phyloP scores from a whole-genome alignment of 2,888 invertebrate genomes.

The Andrena flavipes region DNA sequence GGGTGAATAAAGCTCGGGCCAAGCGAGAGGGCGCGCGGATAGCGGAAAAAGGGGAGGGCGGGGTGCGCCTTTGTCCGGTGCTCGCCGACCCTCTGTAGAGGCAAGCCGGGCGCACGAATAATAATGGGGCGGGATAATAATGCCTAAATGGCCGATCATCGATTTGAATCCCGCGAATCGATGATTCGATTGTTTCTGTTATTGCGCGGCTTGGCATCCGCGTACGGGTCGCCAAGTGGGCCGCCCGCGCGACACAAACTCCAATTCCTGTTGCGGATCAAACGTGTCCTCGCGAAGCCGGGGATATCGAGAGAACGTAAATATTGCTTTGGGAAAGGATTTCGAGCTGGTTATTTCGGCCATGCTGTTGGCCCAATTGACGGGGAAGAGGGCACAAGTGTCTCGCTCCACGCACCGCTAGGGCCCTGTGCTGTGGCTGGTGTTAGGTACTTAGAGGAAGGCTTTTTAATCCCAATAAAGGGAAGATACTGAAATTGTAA shows the following conservation, averaged over 20 bases:
- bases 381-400: background rate
- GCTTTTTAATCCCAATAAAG: no score
- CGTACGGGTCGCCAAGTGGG: conserved; percentile 39
- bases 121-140: conserved; percentile 73
- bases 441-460: no score
- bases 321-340: conserved; percentile 28
- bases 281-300: conserved; percentile 33
- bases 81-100: conserved; percentile 5
- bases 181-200: conserved; percentile 78
- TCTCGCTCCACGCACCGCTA: background rate
- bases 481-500: no score
- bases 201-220: conserved; percentile 65
- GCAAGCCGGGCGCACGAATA: conserved; percentile 46
- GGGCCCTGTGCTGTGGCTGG: background rate
- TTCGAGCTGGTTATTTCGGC: conserved; percentile 6
- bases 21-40: conserved; percentile 2
- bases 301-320: conserved; percentile 12
- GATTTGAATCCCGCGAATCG: conserved; percentile 68
- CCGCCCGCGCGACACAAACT: conserved; percentile 49
- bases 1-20: conserved; percentile 28
- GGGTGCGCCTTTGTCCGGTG: conserved; percentile 25
- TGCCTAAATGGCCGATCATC: conserved; percentile 72
- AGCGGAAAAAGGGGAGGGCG: conserved; percentile 3
- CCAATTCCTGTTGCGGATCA: conserved; percentile 48
- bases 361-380: background rate